Conservation (phyloP, 2,797 vertebrate species). For the Sebastes minor region DNA sequence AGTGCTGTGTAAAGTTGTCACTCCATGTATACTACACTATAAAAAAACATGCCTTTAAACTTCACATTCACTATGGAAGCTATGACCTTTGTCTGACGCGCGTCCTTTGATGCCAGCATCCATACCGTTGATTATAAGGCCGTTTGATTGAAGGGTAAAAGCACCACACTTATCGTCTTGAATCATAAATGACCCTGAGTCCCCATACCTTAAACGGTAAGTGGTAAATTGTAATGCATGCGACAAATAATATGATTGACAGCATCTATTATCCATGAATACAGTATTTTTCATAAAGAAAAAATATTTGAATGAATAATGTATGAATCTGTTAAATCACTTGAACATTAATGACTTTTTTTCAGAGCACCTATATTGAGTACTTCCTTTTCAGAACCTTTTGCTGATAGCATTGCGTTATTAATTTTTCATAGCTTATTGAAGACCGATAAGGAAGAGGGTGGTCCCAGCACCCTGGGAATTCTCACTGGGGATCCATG, state of each 20-base stretch:
- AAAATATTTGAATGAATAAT: neutral
- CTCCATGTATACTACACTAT: neutral
- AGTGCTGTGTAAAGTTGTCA: neutral
- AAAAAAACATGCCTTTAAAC: neutral
- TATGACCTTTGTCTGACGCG: neutral
- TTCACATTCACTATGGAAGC: neutral
- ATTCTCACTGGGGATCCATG: conserved; percentile 15
- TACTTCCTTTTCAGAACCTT: neutral
- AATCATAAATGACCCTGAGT: neutral
- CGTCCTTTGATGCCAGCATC: neutral
- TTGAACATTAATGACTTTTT: neutral
- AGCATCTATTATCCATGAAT: neutral
- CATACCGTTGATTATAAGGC: neutral
- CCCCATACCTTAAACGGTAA: neutral
- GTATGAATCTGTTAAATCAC: neutral
- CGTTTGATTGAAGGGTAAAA: neutral
- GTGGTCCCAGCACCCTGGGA: conserved; percentile 15
- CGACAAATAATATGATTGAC: neutral
- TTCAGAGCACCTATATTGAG: neutral
- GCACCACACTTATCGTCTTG: neutral
- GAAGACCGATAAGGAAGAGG: neutral
- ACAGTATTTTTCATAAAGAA: neutral
- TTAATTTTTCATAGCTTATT: conserved; percentile 25
- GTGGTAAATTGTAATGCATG: neutral
- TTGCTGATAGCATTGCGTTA: conserved; percentile 17